Percentiles rank a stretch among this genome's conserved stretches.
Evolutionary conservation across 1,140 invertebrate genomes (phyloP).

Genomic region (Leucophenga varia): DNA sequence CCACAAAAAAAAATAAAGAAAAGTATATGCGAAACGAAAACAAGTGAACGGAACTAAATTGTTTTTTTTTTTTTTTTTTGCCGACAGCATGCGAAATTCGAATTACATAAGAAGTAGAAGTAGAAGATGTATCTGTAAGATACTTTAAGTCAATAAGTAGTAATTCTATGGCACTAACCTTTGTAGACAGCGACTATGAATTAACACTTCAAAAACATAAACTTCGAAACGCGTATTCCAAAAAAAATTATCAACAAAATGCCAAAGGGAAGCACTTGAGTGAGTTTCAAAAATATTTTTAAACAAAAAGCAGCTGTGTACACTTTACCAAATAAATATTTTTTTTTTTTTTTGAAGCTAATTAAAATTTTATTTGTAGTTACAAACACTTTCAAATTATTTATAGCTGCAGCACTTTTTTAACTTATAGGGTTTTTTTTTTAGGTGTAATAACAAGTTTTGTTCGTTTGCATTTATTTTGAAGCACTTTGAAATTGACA

Average conservation of each 20-base stretch:
- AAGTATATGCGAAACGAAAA: slow-evolving; percentile 15
- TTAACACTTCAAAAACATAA: neutral
- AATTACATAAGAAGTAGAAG: slow-evolving; percentile 13
- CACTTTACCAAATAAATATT: slow-evolving; percentile 11
- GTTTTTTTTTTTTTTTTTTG: neutral
- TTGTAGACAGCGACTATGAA: no score
- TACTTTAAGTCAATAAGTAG: no score
- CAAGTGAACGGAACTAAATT: slow-evolving; percentile 8
- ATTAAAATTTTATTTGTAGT: no score
- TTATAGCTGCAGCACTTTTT: neutral
- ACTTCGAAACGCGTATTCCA: neutral
- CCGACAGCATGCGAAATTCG: slow-evolving; percentile 17
- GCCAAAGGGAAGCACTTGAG: no score
- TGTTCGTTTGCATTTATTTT: no score
- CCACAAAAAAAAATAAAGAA: neutral
- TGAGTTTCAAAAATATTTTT: no score
- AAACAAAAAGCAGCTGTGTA: slow-evolving; percentile 3
- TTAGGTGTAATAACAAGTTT: slow-evolving; percentile 1
- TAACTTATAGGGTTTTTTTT: slow-evolving; percentile 2
- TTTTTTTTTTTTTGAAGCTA: no score
- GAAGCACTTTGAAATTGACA: neutral
- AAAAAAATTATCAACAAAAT: neutral
- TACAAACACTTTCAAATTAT: no score
- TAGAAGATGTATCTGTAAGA: no score
- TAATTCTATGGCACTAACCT: no score